Evolutionary conservation across 2,113 vertebrate genomes (phyloP).

Genomic region (Myrmecophaga tridactyla): DNA sequence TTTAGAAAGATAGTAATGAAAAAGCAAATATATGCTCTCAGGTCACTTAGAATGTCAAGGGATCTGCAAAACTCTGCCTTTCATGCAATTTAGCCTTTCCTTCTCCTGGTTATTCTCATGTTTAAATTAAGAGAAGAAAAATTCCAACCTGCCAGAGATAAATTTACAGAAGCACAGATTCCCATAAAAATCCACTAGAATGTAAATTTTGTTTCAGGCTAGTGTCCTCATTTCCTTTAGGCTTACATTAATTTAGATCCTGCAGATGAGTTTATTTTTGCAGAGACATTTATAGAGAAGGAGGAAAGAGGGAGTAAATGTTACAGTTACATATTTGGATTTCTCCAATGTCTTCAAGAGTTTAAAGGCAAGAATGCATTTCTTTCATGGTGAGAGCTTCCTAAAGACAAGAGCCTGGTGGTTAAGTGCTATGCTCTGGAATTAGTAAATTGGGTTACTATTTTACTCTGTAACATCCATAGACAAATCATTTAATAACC

Average conservation of each 20-base stretch:
- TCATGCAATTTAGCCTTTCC: background rate
- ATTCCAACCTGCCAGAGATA: constrained; percentile 18
- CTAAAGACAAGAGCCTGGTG: background rate
- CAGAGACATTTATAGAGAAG: constrained; percentile 71
- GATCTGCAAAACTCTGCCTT: background rate
- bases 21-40: constrained; percentile 14
- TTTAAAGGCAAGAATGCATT: background rate
- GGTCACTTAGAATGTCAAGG: background rate
- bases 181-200: constrained; percentile 49
- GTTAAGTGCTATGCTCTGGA: background rate
- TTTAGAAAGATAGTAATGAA: background rate
- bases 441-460: background rate
- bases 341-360: constrained; percentile 17
- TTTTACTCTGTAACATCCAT: background rate
- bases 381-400: background rate
- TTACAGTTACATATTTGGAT: constrained; percentile 16
- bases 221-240: constrained; percentile 68
- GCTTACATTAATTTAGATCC: constrained; percentile 69
- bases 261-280: constrained; percentile 63
- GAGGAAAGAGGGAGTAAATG: constrained; percentile 42
- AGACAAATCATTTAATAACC: background rate
- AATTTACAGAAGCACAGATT: constrained; percentile 14
- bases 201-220: constrained; percentile 62
- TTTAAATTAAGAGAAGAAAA: constrained; percentile 30
- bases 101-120: background rate